phyloP scores from a whole-genome alignment of 23 tunicate species.

The Aplidium turbinatum region DNA sequence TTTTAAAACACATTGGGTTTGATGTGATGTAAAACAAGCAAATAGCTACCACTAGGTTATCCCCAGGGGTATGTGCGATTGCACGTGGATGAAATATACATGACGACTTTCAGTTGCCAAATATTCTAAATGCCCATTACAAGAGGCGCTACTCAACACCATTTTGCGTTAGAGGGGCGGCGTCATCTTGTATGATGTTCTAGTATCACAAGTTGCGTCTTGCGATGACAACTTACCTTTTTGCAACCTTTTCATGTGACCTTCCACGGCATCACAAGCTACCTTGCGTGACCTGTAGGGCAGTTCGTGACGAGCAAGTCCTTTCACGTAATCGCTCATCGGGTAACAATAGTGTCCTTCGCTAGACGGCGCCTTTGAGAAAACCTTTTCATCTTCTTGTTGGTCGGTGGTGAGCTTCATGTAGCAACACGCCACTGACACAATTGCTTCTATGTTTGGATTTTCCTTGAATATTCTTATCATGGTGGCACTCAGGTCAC shows the following conservation, averaged over 20 bases:
- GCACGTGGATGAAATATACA: too few species aligned
- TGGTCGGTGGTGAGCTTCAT: constrained; percentile 59
- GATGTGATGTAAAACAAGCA: too few species aligned
- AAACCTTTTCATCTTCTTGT: not conserved
- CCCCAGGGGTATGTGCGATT: too few species aligned
- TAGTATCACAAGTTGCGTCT: too few species aligned
- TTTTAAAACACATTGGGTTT: too few species aligned
- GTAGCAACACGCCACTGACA: constrained; percentile 92
- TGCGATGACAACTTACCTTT: not conserved
- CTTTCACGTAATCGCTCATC: constrained; percentile 49
- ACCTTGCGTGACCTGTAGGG: constrained; percentile 46
- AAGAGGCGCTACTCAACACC: too few species aligned
- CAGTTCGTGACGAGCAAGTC: constrained; percentile 26
- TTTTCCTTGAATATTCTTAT: constrained; percentile 54
- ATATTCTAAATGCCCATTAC: too few species aligned
- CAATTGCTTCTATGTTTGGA: constrained; percentile 34
- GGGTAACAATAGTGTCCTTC: constrained; percentile 38
- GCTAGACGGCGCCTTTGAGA: not conserved
- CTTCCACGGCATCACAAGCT: constrained; percentile 72
- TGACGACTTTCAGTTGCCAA: too few species aligned
- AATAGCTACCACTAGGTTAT: too few species aligned
- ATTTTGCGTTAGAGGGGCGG: too few species aligned
- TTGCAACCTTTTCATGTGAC: constrained; percentile 19
- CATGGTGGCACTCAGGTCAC: constrained; percentile 93
- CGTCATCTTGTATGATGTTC: too few species aligned